Conservation (phyloP, 2,797 vertebrate species). For the Octomys mimax region DNA sequence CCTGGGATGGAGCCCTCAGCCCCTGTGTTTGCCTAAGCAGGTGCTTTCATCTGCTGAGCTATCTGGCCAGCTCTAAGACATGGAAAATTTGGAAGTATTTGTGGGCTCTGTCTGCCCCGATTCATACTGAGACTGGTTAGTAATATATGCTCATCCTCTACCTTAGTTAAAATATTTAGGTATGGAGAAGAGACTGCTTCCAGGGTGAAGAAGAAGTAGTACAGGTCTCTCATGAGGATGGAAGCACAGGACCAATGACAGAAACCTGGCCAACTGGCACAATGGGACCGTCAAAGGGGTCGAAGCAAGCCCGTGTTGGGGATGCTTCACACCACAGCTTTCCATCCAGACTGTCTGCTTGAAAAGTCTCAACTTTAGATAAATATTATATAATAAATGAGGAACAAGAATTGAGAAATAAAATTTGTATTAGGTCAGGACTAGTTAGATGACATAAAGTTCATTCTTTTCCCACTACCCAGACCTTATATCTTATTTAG, state of each 20-base stretch:
- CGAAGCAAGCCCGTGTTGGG: background rate
- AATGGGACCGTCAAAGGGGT: background rate
- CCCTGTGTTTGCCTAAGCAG: too few relatives aligned
- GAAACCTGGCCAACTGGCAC: background rate
- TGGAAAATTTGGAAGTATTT: background rate
- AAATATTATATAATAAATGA: background rate
- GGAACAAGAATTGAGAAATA: background rate
- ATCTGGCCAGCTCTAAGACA: too few relatives aligned
- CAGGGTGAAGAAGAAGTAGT: background rate
- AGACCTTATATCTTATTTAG: background rate
- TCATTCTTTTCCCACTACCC: background rate
- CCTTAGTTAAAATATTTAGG: background rate
- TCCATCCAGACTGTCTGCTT: background rate
- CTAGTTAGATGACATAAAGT: background rate
- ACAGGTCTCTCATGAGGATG: background rate
- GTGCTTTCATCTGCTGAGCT: too few relatives aligned
- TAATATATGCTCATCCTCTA: background rate
- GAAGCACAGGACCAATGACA: too few relatives aligned
- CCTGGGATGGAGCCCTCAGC: too few relatives aligned
- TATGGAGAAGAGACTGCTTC: background rate
- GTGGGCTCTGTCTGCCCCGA: fast-evolving
- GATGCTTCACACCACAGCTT: background rate
- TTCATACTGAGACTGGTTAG: background rate
- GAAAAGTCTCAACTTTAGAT: slow-evolving; percentile 25
- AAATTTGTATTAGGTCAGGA: background rate